Conservation (phyloP, 2,888 invertebrate genomes). For the Hemistola chrysoprasaria region DNA sequence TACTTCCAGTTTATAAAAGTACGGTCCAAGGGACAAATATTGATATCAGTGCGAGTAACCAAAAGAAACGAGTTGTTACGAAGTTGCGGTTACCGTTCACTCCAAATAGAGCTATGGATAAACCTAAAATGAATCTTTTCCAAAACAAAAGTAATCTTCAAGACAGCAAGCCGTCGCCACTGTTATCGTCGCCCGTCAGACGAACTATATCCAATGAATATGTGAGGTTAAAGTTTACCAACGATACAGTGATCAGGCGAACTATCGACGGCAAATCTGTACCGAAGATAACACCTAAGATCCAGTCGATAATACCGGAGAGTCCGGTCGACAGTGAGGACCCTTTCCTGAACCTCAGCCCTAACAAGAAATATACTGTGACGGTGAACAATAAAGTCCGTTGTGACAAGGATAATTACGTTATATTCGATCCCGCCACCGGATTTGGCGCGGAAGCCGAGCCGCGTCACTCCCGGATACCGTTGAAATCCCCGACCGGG, state of each 20-base stretch:
- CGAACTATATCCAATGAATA: constrained; percentile 79
- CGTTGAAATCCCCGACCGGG: constrained; percentile 52
- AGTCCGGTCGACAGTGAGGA: constrained; percentile 76
- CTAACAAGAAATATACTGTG: constrained; percentile 79
- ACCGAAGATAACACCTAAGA: constrained; percentile 75
- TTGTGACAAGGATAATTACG: constrained; percentile 79
- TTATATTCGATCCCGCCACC: constrained; percentile 74
- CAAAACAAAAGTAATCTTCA: constrained; percentile 57
- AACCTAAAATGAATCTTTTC: constrained; percentile 70
- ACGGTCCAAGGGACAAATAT: constrained; percentile 49
- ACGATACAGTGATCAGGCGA: constrained; percentile 68
- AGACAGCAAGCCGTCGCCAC: constrained; percentile 58
- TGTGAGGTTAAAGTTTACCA: constrained; percentile 69
- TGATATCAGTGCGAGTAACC: constrained; percentile 48
- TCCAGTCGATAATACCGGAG: constrained; percentile 78
- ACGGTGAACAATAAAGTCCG: constrained; percentile 77
- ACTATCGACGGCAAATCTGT: constrained; percentile 72
- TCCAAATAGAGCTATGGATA: constrained; percentile 68
- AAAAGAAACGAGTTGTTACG: constrained; percentile 59
- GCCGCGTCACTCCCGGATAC: constrained; percentile 48
- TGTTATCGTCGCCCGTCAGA: constrained; percentile 65
- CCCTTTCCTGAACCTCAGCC: constrained; percentile 73
- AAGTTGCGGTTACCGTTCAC: constrained; percentile 73
- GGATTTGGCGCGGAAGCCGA: constrained; percentile 62
- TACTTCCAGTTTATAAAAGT: constrained; percentile 67